A percentile compares a stretch with the other conserved stretches of the same genome.
Evolutionary conservation across 2,113 vertebrate genomes (phyloP).

Genomic region (Aphelocoma coerulescens): DNA sequence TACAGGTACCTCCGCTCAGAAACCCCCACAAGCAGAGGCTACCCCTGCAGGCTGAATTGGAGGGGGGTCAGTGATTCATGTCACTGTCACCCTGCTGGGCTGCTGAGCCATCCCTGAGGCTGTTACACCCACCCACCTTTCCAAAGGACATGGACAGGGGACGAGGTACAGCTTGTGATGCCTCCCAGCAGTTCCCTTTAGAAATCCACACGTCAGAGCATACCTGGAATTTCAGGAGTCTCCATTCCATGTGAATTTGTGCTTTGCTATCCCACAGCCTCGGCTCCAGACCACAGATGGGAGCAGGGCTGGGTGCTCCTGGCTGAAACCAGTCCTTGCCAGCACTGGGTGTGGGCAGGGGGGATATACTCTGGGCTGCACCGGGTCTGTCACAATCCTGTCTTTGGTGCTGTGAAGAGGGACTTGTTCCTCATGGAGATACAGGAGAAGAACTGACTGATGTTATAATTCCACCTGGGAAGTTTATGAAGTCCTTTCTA

Average conservation of each 20-base stretch:
- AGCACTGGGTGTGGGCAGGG: neutral
- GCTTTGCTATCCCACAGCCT: neutral
- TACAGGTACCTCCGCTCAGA: neutral
- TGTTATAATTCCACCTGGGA: neutral
- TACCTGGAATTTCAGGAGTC: neutral
- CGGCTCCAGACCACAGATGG: neutral
- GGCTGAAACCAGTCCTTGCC: neutral
- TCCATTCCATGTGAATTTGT: neutral
- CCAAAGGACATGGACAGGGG: accelerated
- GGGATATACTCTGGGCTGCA: neutral
- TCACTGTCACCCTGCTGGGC: neutral
- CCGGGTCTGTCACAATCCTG: neutral
- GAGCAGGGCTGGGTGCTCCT: neutral
- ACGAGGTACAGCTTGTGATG: neutral
- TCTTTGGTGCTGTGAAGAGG: neutral
- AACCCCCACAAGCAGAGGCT: neutral
- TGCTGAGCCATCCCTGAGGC: neutral
- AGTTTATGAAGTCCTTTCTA: neutral
- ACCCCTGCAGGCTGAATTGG: neutral
- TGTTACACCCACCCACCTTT: neutral
- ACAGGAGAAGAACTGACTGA: neutral
- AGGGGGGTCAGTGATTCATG: neutral
- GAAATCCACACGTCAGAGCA: neutral
- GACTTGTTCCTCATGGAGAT: neutral
- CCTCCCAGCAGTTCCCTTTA: neutral